phyloP scores from a whole-genome alignment of 2,888 invertebrate genomes.

The Lordiphosa fenestrarum region DNA sequence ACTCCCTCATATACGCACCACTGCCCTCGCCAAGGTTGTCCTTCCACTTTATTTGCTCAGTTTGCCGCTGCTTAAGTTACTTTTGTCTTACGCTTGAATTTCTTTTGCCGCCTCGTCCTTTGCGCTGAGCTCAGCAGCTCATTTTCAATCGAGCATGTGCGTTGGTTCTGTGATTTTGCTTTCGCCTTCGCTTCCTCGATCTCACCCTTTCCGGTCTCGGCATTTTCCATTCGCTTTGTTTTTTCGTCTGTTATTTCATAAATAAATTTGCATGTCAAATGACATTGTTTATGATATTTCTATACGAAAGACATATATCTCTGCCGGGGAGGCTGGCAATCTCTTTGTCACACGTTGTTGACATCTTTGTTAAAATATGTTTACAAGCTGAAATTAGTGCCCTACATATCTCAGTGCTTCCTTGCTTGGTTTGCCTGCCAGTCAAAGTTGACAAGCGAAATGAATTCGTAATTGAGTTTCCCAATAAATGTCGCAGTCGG shows the following conservation, averaged over 20 bases:
- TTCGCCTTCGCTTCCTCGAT: constrained; percentile 13
- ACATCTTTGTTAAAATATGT: constrained; percentile 75
- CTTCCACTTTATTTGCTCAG: constrained; percentile 60
- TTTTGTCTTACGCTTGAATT: constrained; percentile 67
- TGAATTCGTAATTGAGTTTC: constrained; percentile 74
- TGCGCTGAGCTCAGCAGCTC: constrained; percentile 71
- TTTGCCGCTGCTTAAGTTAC: constrained; percentile 66
- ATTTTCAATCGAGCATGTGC: constrained; percentile 65
- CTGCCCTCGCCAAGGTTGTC: constrained; percentile 7
- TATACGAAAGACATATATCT: constrained; percentile 63
- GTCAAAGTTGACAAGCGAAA: constrained; percentile 67
- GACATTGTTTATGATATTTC: constrained; percentile 75
- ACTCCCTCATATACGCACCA: constrained; percentile 1
- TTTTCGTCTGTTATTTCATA: constrained; percentile 64
- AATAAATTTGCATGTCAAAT: constrained; percentile 75
- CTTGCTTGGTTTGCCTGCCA: constrained; percentile 39
- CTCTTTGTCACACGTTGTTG: constrained; percentile 69
- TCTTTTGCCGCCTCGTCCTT: constrained; percentile 29
- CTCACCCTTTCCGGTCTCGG: constrained; percentile 13
- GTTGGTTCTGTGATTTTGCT: constrained; percentile 58
- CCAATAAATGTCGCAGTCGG: constrained; percentile 27
- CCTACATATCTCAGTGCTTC: neutral
- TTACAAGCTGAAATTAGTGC: constrained; percentile 69
- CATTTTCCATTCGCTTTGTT: constrained; percentile 21
- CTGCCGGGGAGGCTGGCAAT: constrained; percentile 35